Evolutionary conservation across 2,113 vertebrate genomes (phyloP), one percentile per base, ranked within the genome.

Genomic region (Pipa parva): DNA sequence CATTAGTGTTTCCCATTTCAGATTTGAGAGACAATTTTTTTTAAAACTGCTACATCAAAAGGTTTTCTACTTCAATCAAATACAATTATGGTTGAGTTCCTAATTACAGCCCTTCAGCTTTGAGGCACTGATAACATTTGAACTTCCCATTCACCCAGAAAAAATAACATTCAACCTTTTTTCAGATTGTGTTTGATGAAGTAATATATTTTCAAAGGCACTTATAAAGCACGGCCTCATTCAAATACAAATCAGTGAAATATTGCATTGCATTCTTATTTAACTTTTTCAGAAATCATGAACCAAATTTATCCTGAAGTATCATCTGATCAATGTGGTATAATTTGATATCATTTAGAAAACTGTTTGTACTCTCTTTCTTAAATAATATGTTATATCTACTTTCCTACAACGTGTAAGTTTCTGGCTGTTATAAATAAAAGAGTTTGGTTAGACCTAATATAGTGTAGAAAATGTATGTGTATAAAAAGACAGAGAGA

Each of bases 71-170:
- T 59, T 68, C 55, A 59, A 68, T 59, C 45, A 59, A 59, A 68
- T 59, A 68, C 64, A 68, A 68, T 68, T 68, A 68, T 68, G 64
- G 57, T 57, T 68, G 64, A 68, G 64, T 68, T 68, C 55, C 64
- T 68, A 68, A 59, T 68, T 68, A 48, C 20, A 50, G 64, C 64
- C 24, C 55, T 68, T 59, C 64, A 68, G 64, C 56, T 50, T 50
- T 50, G 17, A 68, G 64, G 29, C 28, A 46, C 55, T 68, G 64
- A 59, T 68, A 66, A 68, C 64, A 68, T 68, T 68, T 68, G 64
- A 68, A 68, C 64, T 59, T 59, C 55, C 55, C 55, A 50, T 68
- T 68, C 64, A 68, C 56, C 55, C 55, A 36, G 37, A 17, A 68
- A 68, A 68, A 68, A 68, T 59, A 68, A 50, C 45, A 68, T 59